Conservation (phyloP, 2,888 invertebrate species). For the Drosophila greeni region DNA sequence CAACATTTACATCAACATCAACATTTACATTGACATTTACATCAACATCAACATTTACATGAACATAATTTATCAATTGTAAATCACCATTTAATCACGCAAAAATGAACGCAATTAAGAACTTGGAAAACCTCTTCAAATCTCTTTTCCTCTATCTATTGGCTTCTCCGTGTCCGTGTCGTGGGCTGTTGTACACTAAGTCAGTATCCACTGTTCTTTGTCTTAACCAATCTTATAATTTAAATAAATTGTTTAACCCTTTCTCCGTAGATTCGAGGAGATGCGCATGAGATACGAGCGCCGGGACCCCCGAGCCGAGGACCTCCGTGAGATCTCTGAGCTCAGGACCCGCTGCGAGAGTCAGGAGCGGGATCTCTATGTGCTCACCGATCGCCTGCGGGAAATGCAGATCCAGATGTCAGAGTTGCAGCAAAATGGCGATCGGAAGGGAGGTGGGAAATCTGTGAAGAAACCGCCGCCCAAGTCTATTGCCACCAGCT, state of each 20-base stretch:
- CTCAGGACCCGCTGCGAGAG: conserved; percentile 81
- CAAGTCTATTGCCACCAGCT: conserved; percentile 77
- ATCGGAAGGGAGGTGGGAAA: conserved; percentile 52
- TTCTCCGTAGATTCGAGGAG: conserved; percentile 80
- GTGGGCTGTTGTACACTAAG: conserved; percentile 43
- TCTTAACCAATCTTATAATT: not conserved
- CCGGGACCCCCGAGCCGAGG: conserved; percentile 81
- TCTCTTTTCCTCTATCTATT: conserved; percentile 11
- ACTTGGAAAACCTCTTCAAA: not conserved
- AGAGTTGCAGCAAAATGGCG: conserved; percentile 68
- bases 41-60: too few species aligned
- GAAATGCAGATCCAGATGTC: conserved; percentile 81
- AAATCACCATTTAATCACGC: not conserved
- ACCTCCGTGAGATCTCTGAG: conserved; percentile 81
- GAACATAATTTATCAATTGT: not conserved
- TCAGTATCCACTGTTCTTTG: not conserved
- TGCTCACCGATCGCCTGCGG: conserved; percentile 81
- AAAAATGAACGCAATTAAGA: not conserved
- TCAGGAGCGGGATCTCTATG: conserved; percentile 81
- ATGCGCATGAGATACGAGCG: conserved; percentile 81
- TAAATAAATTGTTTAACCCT: not conserved
- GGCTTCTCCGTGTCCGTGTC: conserved; percentile 63
- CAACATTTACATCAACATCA: too few species aligned
- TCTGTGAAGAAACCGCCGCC: conserved; percentile 76
- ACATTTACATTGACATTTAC: too few species aligned